Conservation (phyloP, 2,797 vertebrate genomes). For the Oreochromis mossambicus region DNA sequence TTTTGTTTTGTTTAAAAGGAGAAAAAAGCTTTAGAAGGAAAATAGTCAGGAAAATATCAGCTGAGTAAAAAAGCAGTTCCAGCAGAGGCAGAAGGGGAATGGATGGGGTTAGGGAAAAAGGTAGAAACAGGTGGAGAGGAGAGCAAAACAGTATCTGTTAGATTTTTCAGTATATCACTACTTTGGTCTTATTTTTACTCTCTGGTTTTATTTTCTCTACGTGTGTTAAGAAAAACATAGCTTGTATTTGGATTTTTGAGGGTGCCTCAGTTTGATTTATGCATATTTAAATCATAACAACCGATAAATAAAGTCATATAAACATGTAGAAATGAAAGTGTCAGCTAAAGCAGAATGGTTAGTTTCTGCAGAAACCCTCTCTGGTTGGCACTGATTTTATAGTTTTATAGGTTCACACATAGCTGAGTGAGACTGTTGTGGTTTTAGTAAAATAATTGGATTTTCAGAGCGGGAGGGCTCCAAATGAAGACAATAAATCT, state of each 20-base stretch:
- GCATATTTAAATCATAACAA: constrained; percentile 13
- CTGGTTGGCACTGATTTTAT: constrained; percentile 23
- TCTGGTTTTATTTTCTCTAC: not conserved
- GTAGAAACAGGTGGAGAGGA: not conserved
- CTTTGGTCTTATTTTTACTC: not conserved
- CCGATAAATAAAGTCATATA: constrained; percentile 40
- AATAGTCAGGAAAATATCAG: not conserved
- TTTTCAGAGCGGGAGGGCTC: constrained; percentile 45
- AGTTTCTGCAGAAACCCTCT: constrained; percentile 30
- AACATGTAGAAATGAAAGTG: constrained; percentile 52
- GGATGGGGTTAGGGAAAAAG: not conserved
- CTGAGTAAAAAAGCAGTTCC: not conserved
- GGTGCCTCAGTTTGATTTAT: not conserved
- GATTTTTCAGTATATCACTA: not conserved
- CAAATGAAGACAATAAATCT: constrained; percentile 47
- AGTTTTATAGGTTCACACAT: constrained; percentile 49
- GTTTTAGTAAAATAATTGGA: constrained; percentile 60
- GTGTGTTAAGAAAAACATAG: not conserved
- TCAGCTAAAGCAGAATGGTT: constrained; percentile 42
- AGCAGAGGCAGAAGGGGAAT: not conserved
- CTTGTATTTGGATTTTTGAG: not conserved
- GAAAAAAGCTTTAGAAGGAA: not conserved
- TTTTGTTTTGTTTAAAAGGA: not conserved
- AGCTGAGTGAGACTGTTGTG: constrained; percentile 13
- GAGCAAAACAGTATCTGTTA: constrained; percentile 29